Base-by-base conservation (phyloP, 2,113 vertebrate genomes). In the Hipposideros armiger region DNA sequence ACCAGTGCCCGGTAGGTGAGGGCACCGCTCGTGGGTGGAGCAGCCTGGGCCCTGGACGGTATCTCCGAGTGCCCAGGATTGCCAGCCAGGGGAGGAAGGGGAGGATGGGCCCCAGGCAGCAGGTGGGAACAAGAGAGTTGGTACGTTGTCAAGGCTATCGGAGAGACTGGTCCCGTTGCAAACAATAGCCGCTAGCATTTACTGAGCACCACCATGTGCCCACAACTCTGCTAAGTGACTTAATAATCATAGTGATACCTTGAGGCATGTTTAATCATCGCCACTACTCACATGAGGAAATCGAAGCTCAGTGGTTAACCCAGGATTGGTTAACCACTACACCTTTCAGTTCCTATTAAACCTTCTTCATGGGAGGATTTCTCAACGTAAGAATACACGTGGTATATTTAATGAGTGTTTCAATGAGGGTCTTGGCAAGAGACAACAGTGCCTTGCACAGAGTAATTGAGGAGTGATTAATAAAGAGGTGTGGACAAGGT, bases 1-100 rank as follows among this genome's bases (percentile, higher is more conserved):
- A 99, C 99, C 7, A 99, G 99, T 6, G 99, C 99, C 87, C 99
- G 99, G 99, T 99, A 98, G 2, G 93, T 84, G 30, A 50, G 76
- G 13, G 54, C 0, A 0, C 17, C 32, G 0, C 19, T 24, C 1
- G 7, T 9, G n/a, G 45, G 28, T 7, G 5, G 73, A n/a, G 22
- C 7, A 8, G 56, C 36, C 26, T 1, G 14, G 58, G n/a, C 30
- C 70, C 36, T 67, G 81, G 4, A 11, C 1, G 1, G 62, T 3
- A 17, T 24, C 76, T 78, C 36, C 0, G 17, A 58, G 26, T n/a
- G 42, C 47, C 76, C 7, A 6, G n/a, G 54, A 15, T 32, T 45
- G 73, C n/a, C 20, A 26, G 22, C 22, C 7, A 26, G 8, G 47
- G 36, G 7, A 72, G 56, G 45, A 17, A 9, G 26, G 83, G 17